Evolutionary conservation across 1,140 invertebrate species (phyloP).

Genomic region (Bombus affinis): DNA sequence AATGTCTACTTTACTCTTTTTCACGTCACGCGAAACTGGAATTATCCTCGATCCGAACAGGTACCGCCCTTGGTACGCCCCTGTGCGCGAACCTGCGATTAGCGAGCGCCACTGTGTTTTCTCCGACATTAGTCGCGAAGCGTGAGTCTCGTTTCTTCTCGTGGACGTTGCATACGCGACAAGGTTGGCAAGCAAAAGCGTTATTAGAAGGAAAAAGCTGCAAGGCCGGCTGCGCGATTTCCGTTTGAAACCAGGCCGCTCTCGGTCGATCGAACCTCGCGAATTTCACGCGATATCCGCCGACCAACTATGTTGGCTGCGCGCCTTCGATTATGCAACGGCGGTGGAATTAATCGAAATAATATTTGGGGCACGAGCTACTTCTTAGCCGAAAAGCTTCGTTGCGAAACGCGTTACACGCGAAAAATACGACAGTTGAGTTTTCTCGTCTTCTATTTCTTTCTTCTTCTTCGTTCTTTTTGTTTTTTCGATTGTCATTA

Average conservation of each 20-base stretch:
- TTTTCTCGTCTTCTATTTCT: not conserved
- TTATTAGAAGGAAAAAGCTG: slow-evolving; percentile 12
- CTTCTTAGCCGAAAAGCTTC: slow-evolving; percentile 1
- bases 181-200: slow-evolving; percentile 12
- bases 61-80: slow-evolving; percentile 52
- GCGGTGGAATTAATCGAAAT: not conserved
- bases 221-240: slow-evolving; percentile 13
- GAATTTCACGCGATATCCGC: slow-evolving; percentile 8
- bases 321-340: slow-evolving; percentile 2
- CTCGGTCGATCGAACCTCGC: slow-evolving; percentile 18
- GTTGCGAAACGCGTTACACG: not conserved
- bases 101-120: not conserved
- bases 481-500: too few species aligned
- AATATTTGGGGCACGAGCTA: not conserved
- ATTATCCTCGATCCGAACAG: slow-evolving; percentile 22
- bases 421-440: not conserved
- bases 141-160: slow-evolving; percentile 17
- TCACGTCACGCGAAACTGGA: not conserved
- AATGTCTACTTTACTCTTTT: too few species aligned
- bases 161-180: not conserved
- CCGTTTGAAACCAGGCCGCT: slow-evolving; percentile 32
- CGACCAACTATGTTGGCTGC: not conserved
- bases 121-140: slow-evolving; percentile 5
- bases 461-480: not conserved
- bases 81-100: not conserved